Evolutionary conservation across 2,888 invertebrate species (phyloP), one percentile per base, ranked within the genome.

Genomic region (Euzophera pinguis): DNA sequence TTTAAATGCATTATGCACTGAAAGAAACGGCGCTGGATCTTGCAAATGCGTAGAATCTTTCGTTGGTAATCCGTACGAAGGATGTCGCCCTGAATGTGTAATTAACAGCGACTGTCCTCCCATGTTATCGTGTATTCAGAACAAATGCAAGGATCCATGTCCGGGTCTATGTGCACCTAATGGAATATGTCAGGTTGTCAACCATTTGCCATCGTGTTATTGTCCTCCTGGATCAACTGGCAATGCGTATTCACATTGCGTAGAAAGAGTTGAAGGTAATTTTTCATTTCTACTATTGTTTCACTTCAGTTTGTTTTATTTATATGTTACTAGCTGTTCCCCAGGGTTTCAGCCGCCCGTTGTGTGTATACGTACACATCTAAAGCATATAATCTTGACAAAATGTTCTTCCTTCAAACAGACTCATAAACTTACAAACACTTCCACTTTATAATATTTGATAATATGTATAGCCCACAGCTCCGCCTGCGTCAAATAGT

Each of bases 81-180:
- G 95, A 14, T 96, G 97, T 74, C 91, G 94, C 54, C 95, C 95
- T 0, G 96, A 96, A 81, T 97, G 97, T 77, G 91, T 95, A 4
- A 92, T 95, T 50, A 96, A 95, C 72, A 92, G 93, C 10, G 96
- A 97, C 73, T 97, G 97, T 70, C 84, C 93, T 7, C 93, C 93
- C 41, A 92, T 93, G 73, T 86, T 92, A 67, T 94, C 96, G 34
- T 96, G 96, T 69, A 91, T 95, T 27, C 93, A 94, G 77, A 93
- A 93, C 67, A 95, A 94, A 83, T 95, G 95, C 76, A 92, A 91
- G 71, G 94, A 96, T 78, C 96, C 97, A 10, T 97, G 97, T 64
- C 93, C 93, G 0, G 95, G 95, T 47, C 91, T 92, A 29, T 96
- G 96, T 73, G 95, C 95, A 38, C 77, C 90, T 47, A 94, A 94